Evolutionary conservation across 2,797 vertebrate species (phyloP), one percentile per base, ranked within the genome.

Genomic region (Carapus acus): DNA sequence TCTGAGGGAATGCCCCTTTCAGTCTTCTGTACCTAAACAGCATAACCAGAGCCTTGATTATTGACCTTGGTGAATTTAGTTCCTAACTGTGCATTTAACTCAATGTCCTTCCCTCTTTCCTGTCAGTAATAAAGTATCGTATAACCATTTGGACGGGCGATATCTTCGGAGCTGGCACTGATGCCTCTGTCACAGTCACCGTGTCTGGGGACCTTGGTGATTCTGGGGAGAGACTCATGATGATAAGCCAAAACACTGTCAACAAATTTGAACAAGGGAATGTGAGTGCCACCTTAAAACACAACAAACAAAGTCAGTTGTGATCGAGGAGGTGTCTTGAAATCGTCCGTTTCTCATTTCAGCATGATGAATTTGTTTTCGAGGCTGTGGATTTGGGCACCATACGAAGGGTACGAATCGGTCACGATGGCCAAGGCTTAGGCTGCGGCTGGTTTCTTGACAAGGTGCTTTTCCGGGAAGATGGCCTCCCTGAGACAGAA

Each of bases 201-300:
- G 57, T 98, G 31, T 87, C 90, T 0, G 94, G 96, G 0, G 91
- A 94, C 3, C 82, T 89, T 37, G 96, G 96, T 0, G 94, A 98
- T 81, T 96, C 94, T 0, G 96, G 93, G 7, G 95, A 98, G 15
- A 85, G 95, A 0, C 77, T 92, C 54, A 91, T 99, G 77, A 86
- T 90, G 62, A 93, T 88, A 83, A 94, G 95, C 85, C 89, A 94
- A 78, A 98, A 93, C 79, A 96, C 92, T 0, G 88, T 90, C 50
- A 92, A 97, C 76, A 94, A 97, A 61, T 99, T 98, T 70, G 93
- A 97, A 65, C 98, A 94, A 70, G 94, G 92, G 79, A 96, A 92
- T 0, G 96, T 98, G 78, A 93, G 93, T 88, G 24, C 37, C 6
- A 36, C 39, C 9, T 23, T 20, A 29, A 3, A 7, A 15, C 38